Evolutionary conservation across 2,113 vertebrate species (phyloP), one percentile per base, ranked within the genome.

Genomic region (Illadopsis cleaveri): DNA sequence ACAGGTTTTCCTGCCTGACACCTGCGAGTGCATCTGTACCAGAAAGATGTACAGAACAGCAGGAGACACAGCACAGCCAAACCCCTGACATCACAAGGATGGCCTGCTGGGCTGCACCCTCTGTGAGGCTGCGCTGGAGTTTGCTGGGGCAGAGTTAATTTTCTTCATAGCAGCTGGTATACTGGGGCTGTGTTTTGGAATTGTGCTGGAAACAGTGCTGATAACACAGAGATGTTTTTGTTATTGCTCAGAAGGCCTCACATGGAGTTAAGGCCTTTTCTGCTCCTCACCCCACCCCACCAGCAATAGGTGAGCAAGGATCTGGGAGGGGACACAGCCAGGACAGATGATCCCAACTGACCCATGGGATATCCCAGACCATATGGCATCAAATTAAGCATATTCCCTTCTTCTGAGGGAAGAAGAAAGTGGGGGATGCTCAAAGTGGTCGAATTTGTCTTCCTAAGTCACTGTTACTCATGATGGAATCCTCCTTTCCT

Each of bases 61-160:
- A 78, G 17, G 16, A 1, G 4, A 15, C 6, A 10, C 2, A 7
- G 16, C 11, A 20, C 4, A 3, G 42, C 27, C 2, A 5, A 5
- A 68, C 4, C 11, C 2, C 3, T 25, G 42, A 37, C 24, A 5
- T 30, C 20, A 62, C 22, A 37, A 72, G 35, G 24, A 30, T n/a
- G 42, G 3, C 16, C 57, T 13, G 23, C 6, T 15, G 19, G 13
- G 25, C 16, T 37, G 38, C 33, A 51, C 0, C 11, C 35, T 30
- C 12, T 12, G 3, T 22, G 18, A 16, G 53, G 23, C 13, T 56
- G 11, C 22, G 13, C 27, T 81, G 37, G 11, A 33, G 6, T 56
- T 56, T 61, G 4, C 16, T 44, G 28, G 9, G 9, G 8, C 11
- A 42, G 12, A 47, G 47, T 4, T 42, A 24, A 44, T 25, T 61